phyloP scores from a whole-genome alignment of 2,888 invertebrate genomes.

The Limnephilus lunatus region DNA sequence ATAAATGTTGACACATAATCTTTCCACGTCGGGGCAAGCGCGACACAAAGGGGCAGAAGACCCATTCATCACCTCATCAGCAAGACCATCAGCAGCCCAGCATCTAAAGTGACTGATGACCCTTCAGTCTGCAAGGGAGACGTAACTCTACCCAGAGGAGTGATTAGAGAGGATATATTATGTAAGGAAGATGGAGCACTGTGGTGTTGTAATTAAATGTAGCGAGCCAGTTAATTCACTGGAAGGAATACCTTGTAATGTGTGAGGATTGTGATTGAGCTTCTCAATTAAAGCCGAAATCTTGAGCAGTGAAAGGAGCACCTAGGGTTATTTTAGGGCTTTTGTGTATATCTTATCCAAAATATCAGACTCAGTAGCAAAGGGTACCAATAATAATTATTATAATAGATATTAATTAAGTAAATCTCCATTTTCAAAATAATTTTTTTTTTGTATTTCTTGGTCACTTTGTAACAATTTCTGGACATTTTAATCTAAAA shows the following conservation, averaged over 20 bases:
- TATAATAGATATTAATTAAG: background rate
- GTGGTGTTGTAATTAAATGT: background rate
- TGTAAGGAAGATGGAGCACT: background rate
- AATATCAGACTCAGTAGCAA: background rate
- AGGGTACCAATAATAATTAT: background rate
- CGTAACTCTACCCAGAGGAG: conserved; percentile 18
- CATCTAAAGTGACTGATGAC: conserved; percentile 4
- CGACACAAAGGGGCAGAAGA: background rate
- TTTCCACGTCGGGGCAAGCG: background rate
- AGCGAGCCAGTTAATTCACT: background rate
- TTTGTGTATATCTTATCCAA: background rate
- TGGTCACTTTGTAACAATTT: no score
- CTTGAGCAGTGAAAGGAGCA: background rate
- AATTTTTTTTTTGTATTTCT: no score
- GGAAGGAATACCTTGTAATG: background rate
- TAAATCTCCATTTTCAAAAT: no score
- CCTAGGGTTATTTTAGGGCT: background rate
- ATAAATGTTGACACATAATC: background rate
- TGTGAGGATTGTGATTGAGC: background rate
- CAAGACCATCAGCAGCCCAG: background rate
- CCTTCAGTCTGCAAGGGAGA: conserved; percentile 18
- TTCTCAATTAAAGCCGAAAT: background rate
- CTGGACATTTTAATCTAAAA: no score
- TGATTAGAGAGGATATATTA: conserved; percentile 13
- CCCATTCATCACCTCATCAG: background rate